Evolutionary conservation across 2,888 invertebrate species (phyloP).

Genomic region (Agriopis marginaria): DNA sequence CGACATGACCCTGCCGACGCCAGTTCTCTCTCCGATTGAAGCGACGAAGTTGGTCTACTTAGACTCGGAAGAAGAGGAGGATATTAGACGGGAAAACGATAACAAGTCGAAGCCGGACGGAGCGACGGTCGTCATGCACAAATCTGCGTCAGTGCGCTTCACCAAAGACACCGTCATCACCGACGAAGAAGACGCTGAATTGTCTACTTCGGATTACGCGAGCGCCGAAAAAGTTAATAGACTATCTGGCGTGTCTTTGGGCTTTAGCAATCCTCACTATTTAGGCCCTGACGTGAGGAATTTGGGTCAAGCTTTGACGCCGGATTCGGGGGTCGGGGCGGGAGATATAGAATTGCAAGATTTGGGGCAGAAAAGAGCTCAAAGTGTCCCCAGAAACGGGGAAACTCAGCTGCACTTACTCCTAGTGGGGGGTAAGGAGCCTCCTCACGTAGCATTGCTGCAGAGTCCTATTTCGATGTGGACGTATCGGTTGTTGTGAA

Average conservation of each 20-base stretch:
- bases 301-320: slow-evolving; percentile 89
- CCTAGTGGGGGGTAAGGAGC: slow-evolving; percentile 92
- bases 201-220: slow-evolving; percentile 91
- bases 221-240: slow-evolving; percentile 90
- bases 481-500: slow-evolving; percentile 88
- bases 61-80: slow-evolving; percentile 89
- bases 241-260: slow-evolving; percentile 82
- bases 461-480: slow-evolving; percentile 92
- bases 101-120: slow-evolving; percentile 9
- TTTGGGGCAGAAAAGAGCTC: slow-evolving; percentile 51
- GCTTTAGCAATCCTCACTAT: slow-evolving; percentile 92
- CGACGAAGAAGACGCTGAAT: slow-evolving; percentile 84
- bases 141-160: slow-evolving; percentile 85
- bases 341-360: slow-evolving; percentile 79
- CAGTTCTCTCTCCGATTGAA: slow-evolving; percentile 89
- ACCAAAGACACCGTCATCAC: slow-evolving; percentile 80
- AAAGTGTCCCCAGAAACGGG: slow-evolving; percentile 66
- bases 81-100: slow-evolving; percentile 58
- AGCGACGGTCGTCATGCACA: slow-evolving; percentile 59
- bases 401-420: slow-evolving; percentile 62
- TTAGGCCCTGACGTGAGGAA: slow-evolving; percentile 89
- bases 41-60: slow-evolving; percentile 89
- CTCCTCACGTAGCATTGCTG: slow-evolving; percentile 91
- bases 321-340: slow-evolving; percentile 87
- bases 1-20: slow-evolving; percentile 88